A percentile compares a stretch with the other conserved stretches of the same genome.
These are phyloP conservation scores for Dinomys branickii DNA, from an alignment of 2,113 vertebrate genomes.

Conservation along the genomic window DNA sequence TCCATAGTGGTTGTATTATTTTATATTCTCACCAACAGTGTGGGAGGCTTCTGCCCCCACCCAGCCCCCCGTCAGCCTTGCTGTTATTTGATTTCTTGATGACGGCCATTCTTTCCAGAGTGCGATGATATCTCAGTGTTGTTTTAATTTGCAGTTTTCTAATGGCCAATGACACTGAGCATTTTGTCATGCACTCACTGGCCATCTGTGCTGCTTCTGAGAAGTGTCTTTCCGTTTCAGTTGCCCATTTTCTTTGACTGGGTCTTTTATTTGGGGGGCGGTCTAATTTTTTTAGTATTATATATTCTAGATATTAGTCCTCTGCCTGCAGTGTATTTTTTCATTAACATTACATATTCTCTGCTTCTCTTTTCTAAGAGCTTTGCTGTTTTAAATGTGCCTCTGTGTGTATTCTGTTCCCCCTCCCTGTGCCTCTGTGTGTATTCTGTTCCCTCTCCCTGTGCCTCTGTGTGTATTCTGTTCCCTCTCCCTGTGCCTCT, in stretches of 20 bases:
- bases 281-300: neutral
- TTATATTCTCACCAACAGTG: neutral
- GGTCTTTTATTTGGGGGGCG: neutral
- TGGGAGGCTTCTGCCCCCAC: neutral
- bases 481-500: too few species aligned
- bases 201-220: neutral
- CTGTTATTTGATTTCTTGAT: neutral
- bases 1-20: neutral
- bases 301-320: neutral
- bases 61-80: neutral
- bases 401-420: fast-evolving
- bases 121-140: neutral
- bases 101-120: neutral
- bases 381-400: neutral
- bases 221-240: neutral
- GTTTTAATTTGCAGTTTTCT: neutral
- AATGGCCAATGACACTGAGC: neutral
- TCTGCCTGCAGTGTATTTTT: neutral
- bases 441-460: neutral
- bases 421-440: too few species aligned
- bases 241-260: neutral
- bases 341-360: neutral
- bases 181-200: neutral
- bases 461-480: too few species aligned
- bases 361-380: neutral